Evolutionary conservation across 2,113 vertebrate species (phyloP), one percentile per base, ranked within the genome.

Genomic region (Equus przewalskii): DNA sequence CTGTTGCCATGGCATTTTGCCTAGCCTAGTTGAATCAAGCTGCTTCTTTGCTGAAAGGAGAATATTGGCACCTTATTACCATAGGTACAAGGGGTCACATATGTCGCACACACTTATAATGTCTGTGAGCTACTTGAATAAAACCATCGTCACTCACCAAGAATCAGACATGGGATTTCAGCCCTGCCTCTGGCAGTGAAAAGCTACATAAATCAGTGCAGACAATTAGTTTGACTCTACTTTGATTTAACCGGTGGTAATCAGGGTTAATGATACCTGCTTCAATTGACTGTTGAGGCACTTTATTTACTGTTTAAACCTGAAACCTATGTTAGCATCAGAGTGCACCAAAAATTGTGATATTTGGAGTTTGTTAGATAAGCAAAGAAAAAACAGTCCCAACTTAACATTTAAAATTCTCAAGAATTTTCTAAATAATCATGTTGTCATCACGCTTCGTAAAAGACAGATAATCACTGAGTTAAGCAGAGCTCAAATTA

Each of bases 1-100:
- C 89, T 94, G 85, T 94, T 97, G 75, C 85, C 89, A 90, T 94
- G 94, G 82, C 79, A 95, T 97, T 97, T 95, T 97, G 44, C 75
- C 49, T 87, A 79, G 49, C 15, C 36, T 15, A 85, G n/a, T 87
- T 67, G 95, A 97, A 95, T 94, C 51, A 88, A 54, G 65, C 69
- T 7, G 4, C 46, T 97, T 70, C 58, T 89, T 89, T 92, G 36
- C 76, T 80, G 36, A 94, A 94, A 95, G 87, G 58, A 82, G 76
- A 94, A 76, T 91, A 85, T 13, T 75, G 56, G 22, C 5, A 96
- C 75, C 64, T 88, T 95, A 96, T 94, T 97, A 75, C 30, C 80
- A 84, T 33, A 56, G 21, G 64, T 94, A 95, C 6, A 67, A 90
- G 64, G 93, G 44, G 41, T 67, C 65, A 95, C 10, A 76, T 80